A percentile compares a stretch with the other conserved stretches of the same genome.
phyloP scores from a whole-genome alignment of 1,140 invertebrate species.

The Drosophila punjabiensis region DNA sequence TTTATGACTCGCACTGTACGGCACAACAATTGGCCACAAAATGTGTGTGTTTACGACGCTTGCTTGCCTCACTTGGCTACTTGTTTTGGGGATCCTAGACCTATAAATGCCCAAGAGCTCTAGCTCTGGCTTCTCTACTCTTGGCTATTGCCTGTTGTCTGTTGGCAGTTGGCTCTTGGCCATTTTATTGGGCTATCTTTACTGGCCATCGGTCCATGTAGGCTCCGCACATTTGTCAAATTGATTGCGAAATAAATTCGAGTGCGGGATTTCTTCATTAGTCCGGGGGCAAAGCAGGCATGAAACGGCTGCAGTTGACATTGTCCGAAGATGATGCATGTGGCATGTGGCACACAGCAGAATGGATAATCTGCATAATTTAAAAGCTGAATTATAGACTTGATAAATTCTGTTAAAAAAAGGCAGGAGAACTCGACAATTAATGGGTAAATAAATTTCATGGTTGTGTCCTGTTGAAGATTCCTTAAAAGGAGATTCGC shows the following conservation, averaged over 20 bases:
- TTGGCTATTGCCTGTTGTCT: conserved; percentile 2
- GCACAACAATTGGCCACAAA: conserved; percentile 60
- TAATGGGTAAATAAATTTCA: conserved; percentile 54
- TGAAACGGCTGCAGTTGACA: conserved; percentile 45
- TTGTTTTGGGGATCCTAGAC: conserved; percentile 34
- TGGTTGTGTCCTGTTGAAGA: conserved; percentile 6
- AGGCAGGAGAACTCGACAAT: conserved; percentile 23
- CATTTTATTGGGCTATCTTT: conserved; percentile 45
- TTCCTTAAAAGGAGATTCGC: conserved; percentile 37
- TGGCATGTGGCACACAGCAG: conserved; percentile 28
- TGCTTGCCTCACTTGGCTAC: conserved; percentile 36
- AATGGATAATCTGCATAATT: conserved; percentile 75
- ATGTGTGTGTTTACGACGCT: conserved; percentile 58
- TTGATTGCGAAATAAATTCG: conserved; percentile 81
- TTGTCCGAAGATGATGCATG: conserved; percentile 74
- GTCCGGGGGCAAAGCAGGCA: conserved; percentile 3
- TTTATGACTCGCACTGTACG: conserved; percentile 57
- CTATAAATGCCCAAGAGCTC: conserved; percentile 40
- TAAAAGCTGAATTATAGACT: conserved; percentile 78
- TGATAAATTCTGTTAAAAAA: conserved; percentile 15
- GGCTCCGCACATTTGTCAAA: conserved; percentile 76
- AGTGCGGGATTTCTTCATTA: conserved; percentile 64
- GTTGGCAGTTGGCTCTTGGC: conserved; percentile 30
- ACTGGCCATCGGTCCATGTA: conserved; percentile 38
- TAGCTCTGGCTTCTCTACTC: conserved; percentile 5